Base-by-base conservation (phyloP, 2,797 vertebrate genomes). In the Leptodactylus fallax region DNA sequence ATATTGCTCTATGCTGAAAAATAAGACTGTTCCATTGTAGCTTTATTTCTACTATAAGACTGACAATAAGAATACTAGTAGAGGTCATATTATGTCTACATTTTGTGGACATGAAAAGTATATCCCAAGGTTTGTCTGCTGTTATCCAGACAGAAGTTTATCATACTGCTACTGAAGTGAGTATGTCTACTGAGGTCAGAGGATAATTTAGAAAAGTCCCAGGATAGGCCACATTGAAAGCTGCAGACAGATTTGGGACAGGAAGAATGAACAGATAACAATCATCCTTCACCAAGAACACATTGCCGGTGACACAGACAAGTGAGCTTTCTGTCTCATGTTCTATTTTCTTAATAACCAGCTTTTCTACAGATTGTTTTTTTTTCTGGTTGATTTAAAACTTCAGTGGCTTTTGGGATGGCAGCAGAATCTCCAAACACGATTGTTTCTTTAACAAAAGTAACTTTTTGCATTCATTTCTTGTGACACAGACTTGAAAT, bases 321-420 rank as follows among this genome's bases (percentile, higher is more conserved):
- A 86, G 60, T 56, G 56, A 25, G 17, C 27, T 63, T 81, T 81
- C 79, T 65, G 87, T 81, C 83, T 82, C 76, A 67, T 82, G 27
- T 86, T 89, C 71, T 67, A 63, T 89, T 86, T 86, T 72, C 71
- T 76, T 82, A 89, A 89, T 58, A 86, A 78, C 79, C 36, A 36
- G 47, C 23, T 89, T 85, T 89, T 51, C 67, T 83, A 8, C 74
- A 77, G 81, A 81, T 69, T 61, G 72, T 78, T 77, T 56, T 78
- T 81, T n/a, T 77, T 71, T 85, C 67, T 82, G 49, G 88, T 69
- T 89, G 88, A 89, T 89, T 81, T 85, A 88, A 88, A 88, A 88
- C 87, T 81, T 56, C 69, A 81, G 78, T 65, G 83, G 78, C 51
- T 76, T 89, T 85, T 17, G 60, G 69, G 72, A 79, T 89, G 53